phyloP scores from a whole-genome alignment of 2,797 vertebrate genomes.

The Spinus pinus region DNA sequence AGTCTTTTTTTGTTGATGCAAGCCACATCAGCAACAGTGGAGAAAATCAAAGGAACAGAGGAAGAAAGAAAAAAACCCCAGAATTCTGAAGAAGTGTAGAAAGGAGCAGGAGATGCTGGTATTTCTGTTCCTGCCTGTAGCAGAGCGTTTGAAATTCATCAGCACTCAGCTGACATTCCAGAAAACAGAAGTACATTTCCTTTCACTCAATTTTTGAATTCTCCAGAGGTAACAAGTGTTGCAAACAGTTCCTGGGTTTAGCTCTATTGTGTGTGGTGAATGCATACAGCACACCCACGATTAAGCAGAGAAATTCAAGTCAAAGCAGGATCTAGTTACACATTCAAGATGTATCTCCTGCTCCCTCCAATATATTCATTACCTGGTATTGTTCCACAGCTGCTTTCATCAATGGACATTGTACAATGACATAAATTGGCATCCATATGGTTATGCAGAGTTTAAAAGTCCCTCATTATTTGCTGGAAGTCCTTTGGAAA shows the following conservation, averaged over 20 bases:
- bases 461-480: neutral
- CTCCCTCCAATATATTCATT: neutral
- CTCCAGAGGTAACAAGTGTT: neutral
- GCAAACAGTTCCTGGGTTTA: slow-evolving; percentile 1
- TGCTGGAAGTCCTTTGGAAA: neutral
- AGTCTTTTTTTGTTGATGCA: neutral
- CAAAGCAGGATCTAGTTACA: slow-evolving; percentile 7
- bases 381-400: neutral
- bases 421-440: neutral
- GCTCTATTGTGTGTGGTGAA: neutral
- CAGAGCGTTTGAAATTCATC: neutral
- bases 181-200: slow-evolving; percentile 8
- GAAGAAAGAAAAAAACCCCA: neutral
- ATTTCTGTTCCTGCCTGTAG: neutral
- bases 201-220: slow-evolving; percentile 1
- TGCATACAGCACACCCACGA: neutral
- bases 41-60: neutral
- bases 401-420: neutral
- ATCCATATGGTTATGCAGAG: neutral
- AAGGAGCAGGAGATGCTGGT: neutral
- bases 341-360: neutral
- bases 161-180: neutral
- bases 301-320: neutral
- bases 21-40: neutral
- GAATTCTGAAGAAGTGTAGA: neutral